A percentile compares a stretch with the other conserved stretches of the same genome.
Evolutionary conservation across 2,113 vertebrate genomes (phyloP).

Genomic region (Microtus ochrogaster): DNA sequence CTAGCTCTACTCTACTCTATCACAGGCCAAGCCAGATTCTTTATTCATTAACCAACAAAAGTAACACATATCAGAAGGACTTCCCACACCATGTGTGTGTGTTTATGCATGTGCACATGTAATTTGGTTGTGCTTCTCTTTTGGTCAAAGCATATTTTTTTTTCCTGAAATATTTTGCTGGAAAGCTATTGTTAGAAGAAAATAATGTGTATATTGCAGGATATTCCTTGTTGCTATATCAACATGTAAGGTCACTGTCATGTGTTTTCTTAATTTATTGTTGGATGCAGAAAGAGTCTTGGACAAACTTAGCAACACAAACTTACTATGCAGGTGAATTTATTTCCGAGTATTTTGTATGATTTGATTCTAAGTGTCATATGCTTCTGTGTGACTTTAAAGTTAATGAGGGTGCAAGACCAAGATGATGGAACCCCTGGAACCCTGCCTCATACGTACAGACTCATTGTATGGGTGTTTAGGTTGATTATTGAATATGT

Average conservation of each 20-base stretch:
- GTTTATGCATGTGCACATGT: not conserved
- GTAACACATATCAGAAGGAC: no score
- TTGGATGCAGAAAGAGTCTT: not conserved
- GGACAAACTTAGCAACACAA: not conserved
- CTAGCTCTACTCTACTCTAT: no score
- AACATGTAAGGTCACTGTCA: not conserved
- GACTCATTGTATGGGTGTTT: not conserved
- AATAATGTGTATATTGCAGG: not conserved
- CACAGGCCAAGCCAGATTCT: no score
- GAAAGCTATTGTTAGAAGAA: not conserved
- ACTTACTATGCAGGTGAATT: not conserved
- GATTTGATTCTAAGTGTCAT: not conserved
- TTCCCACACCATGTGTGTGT: no score
- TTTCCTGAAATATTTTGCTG: not conserved
- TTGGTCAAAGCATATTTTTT: not conserved
- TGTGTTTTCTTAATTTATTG: not conserved
- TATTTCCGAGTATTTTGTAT: not conserved
- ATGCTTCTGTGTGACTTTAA: not conserved
- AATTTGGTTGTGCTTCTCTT: conserved; percentile 13
- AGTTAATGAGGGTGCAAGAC: not conserved
- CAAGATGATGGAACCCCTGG: not conserved
- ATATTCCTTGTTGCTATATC: not conserved
- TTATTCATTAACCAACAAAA: no score
- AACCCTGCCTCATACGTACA: rapidly evolving
- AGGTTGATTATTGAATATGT: not conserved